phyloP scores from a whole-genome alignment of 2,888 invertebrate genomes.

The Drosophila merina region DNA sequence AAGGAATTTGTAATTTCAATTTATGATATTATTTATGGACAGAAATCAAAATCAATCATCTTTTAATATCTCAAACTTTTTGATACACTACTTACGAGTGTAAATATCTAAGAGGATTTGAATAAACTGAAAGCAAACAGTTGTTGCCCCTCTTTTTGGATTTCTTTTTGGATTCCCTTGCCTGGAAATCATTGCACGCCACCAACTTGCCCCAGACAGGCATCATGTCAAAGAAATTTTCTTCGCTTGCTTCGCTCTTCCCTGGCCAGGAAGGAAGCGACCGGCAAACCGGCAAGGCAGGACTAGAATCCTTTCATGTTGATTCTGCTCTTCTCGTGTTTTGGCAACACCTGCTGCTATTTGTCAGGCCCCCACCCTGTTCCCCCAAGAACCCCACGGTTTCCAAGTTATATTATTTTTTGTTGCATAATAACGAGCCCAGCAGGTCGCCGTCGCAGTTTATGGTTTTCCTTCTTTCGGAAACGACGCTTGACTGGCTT shows the following conservation, averaged over 20 bases:
- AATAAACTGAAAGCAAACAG: conserved; percentile 1
- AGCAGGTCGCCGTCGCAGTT: conserved; percentile 45
- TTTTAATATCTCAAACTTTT: background rate
- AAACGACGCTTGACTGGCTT: conserved; percentile 30
- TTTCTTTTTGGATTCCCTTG: conserved; percentile 1
- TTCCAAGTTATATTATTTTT: conserved; percentile 52
- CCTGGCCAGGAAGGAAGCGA: conserved; percentile 1
- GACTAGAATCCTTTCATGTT: conserved; percentile 41
- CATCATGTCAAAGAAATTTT: conserved; percentile 32
- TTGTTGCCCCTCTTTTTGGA: background rate
- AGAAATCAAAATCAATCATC: background rate
- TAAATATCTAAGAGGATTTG: background rate
- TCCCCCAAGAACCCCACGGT: background rate
- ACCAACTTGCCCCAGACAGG: conserved; percentile 51
- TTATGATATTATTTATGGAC: background rate
- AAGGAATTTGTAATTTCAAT: too few relatives aligned
- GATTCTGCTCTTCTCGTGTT: conserved; percentile 40
- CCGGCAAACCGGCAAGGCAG: conserved; percentile 1
- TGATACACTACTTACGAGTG: background rate
- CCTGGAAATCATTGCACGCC: conserved; percentile 1
- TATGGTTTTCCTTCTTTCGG: conserved; percentile 31
- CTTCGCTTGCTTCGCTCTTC: conserved; percentile 33
- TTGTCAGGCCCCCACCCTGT: conserved; percentile 49
- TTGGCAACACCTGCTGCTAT: conserved; percentile 64
- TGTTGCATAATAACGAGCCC: conserved; percentile 53